Evolutionary conservation across 2,797 vertebrate species (phyloP).

Genomic region (Brachymystax lenok): DNA sequence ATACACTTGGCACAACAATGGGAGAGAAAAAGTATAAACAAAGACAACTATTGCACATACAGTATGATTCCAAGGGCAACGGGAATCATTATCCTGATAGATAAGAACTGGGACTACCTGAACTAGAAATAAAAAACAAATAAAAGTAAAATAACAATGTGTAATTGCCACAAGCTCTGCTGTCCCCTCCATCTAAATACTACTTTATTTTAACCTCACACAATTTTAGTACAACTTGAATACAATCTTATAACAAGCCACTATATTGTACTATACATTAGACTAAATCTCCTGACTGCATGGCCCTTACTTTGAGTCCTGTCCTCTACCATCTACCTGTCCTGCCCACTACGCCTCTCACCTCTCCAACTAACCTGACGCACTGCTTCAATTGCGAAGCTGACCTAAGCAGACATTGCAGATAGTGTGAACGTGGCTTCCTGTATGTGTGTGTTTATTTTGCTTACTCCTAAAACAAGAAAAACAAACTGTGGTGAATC

Average conservation of each 20-base stretch:
- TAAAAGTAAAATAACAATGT: slow-evolving; percentile 26
- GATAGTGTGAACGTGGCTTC: not conserved
- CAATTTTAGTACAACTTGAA: not conserved
- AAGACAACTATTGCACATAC: slow-evolving; percentile 69
- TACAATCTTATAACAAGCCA: not conserved
- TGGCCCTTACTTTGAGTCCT: not conserved
- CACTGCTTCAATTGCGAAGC: not conserved
- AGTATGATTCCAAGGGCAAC: slow-evolving; percentile 45
- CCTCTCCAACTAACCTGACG: not conserved
- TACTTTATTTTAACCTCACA: not conserved
- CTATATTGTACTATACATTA: not conserved
- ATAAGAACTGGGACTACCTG: slow-evolving; percentile 20
- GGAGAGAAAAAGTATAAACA: slow-evolving; percentile 60
- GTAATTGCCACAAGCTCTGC: slow-evolving; percentile 15
- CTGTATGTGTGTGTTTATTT: not conserved
- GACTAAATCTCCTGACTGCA: not conserved
- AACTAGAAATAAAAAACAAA: slow-evolving; percentile 22
- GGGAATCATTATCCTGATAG: not conserved
- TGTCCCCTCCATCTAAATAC: not conserved
- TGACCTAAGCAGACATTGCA: not conserved
- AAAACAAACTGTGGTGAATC: not conserved
- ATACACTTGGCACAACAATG: slow-evolving; percentile 81
- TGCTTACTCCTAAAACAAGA: not conserved
- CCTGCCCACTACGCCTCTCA: not conserved
- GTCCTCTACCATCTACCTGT: not conserved